phyloP scores from a whole-genome alignment of 2,888 invertebrate genomes.

The Leptopilina drosophilae region DNA sequence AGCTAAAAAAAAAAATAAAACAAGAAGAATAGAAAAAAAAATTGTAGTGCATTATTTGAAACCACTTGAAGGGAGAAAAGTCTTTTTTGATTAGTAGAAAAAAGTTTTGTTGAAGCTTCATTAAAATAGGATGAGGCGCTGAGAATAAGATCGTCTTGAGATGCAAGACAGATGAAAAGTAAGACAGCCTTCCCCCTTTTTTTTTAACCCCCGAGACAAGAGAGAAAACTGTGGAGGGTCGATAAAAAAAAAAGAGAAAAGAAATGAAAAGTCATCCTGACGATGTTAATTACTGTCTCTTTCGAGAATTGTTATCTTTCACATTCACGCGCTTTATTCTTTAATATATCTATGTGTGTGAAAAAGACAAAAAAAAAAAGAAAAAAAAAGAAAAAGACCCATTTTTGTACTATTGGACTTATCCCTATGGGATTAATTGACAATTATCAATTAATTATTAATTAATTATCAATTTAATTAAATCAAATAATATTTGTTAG shows the following conservation, averaged over 20 bases:
- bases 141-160: background rate
- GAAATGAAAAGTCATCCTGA: constrained; percentile 18
- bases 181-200: too few species aligned
- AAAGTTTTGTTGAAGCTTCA: constrained; percentile 11
- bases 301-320: constrained; percentile 15
- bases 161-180: background rate
- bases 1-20: background rate
- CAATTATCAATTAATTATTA: too few species aligned
- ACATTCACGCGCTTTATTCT: constrained; percentile 18
- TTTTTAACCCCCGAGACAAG: background rate
- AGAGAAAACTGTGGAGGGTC: background rate
- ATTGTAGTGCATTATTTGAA: background rate
- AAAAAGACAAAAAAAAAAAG: too few species aligned
- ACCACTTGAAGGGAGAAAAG: background rate
- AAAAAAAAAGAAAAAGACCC: too few species aligned
- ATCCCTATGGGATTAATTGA: too few species aligned
- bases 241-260: constrained; percentile 4
- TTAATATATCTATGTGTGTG: background rate
- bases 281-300: constrained; percentile 30
- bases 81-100: background rate
- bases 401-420: background rate
- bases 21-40: background rate
- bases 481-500: too few species aligned
- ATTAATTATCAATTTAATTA: too few species aligned
- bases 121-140: constrained; percentile 14